Conservation (phyloP, 2,113 vertebrate species). For the Macaca mulatta region DNA sequence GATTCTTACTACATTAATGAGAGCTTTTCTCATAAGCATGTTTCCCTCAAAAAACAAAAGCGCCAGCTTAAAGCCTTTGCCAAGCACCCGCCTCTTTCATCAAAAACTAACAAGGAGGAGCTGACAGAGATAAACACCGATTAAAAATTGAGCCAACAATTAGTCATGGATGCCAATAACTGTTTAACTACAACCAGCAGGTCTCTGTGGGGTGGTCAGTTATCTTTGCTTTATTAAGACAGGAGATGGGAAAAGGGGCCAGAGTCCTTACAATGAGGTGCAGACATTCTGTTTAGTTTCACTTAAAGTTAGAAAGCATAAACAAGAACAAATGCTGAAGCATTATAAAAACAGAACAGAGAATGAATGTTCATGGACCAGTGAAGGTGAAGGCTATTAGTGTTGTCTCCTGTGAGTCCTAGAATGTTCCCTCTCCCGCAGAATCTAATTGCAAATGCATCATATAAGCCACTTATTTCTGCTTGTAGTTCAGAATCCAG, state of each 20-base stretch:
- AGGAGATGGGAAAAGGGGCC: not conserved
- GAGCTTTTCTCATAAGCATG: not conserved
- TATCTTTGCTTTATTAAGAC: not conserved
- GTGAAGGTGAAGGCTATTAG: not conserved
- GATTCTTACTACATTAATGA: conserved; percentile 4
- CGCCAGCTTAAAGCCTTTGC: not conserved
- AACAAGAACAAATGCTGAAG: not conserved
- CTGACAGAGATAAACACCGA: not conserved
- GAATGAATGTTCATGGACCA: not conserved
- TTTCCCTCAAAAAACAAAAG: not conserved
- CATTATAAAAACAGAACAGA: not conserved
- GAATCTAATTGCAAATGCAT: not conserved
- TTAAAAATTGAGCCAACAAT: conserved; percentile 19
- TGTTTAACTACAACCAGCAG: not conserved
- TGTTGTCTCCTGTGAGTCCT: not conserved
- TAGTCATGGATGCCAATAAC: not conserved
- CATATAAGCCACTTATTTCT: not conserved
- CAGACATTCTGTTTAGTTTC: not conserved
- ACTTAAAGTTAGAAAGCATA: not conserved
- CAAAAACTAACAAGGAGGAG: not conserved
- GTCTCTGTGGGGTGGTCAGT: not conserved
- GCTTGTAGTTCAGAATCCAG: not conserved
- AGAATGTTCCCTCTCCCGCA: not conserved
- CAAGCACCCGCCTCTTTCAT: conserved; percentile 4
- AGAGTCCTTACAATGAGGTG: not conserved